These are phyloP conservation scores for Hyles euphorbiae DNA, from an alignment of 1,140 invertebrate species.

Conservation along the genomic window DNA sequence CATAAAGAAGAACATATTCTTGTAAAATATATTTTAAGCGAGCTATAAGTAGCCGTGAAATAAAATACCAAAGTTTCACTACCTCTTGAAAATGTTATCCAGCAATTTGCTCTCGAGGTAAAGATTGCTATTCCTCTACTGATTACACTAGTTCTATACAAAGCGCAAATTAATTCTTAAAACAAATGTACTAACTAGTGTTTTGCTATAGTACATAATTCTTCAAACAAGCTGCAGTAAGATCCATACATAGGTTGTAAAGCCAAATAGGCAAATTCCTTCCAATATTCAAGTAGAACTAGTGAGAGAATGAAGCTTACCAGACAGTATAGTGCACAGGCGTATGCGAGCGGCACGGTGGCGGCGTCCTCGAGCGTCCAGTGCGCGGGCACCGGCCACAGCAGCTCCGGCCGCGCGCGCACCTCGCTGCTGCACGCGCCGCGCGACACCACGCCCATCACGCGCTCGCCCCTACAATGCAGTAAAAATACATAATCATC, in stretches of 20 bases:
- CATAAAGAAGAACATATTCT: not conserved
- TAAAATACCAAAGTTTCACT: not conserved
- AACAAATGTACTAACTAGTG: too few relatives aligned
- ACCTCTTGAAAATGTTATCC: not conserved
- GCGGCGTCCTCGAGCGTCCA: slow-evolving; percentile 87
- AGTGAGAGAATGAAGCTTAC: slow-evolving; percentile 18
- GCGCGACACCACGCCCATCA: not conserved
- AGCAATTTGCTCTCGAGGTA: not conserved
- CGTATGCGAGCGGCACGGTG: slow-evolving; percentile 78
- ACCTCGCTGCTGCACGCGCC: not conserved
- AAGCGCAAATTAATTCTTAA: too few relatives aligned
- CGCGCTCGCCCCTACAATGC: not conserved
- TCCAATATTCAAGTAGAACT: too few relatives aligned
- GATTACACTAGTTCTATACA: too few relatives aligned
- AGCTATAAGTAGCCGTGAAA: too few relatives aligned
- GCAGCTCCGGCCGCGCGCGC: slow-evolving; percentile 34
- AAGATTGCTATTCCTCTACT: too few relatives aligned
- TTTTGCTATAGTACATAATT: too few relatives aligned
- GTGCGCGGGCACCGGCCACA: slow-evolving; percentile 82
- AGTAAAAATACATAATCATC: not conserved
- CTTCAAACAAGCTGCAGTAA: too few relatives aligned
- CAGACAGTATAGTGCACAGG: slow-evolving; percentile 72
- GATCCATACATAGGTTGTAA: too few relatives aligned
- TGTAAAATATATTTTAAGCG: slow-evolving; percentile 1
- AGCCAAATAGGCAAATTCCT: too few relatives aligned